Conservation (phyloP, 2,113 vertebrate species). For the Megaptera novaeangliae region DNA sequence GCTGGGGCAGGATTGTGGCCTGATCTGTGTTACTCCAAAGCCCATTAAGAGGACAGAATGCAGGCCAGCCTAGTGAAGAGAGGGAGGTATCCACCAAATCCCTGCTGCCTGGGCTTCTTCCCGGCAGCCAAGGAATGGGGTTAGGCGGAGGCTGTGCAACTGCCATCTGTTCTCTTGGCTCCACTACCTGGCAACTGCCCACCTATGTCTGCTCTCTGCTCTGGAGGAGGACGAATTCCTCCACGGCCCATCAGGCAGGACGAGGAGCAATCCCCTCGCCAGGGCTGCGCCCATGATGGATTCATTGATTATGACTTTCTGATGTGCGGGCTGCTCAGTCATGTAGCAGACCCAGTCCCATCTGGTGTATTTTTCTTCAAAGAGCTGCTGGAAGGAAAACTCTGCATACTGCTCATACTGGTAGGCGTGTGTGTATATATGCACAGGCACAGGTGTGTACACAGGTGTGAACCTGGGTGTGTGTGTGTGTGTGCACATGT, state of each 20-base stretch:
- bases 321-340: conserved; percentile 59
- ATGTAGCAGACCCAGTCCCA: conserved; percentile 48
- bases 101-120: not conserved
- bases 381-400: conserved; percentile 32
- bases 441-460: not conserved
- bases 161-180: conserved; percentile 63
- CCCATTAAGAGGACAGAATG: not conserved
- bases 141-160: not conserved
- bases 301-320: conserved; percentile 63
- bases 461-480: not conserved
- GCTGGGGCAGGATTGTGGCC: not conserved
- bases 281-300: conserved; percentile 50
- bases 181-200: conserved; percentile 40
- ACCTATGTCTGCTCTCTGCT: conserved; percentile 37
- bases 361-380: conserved; percentile 48
- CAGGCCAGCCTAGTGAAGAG: not conserved
- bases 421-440: not conserved
- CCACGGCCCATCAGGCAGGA: conserved; percentile 54
- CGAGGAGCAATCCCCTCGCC: conserved; percentile 21
- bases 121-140: not conserved
- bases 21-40: not conserved
- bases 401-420: not conserved
- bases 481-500: too few species aligned
- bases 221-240: conserved; percentile 54
- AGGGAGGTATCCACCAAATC: not conserved